Base-by-base conservation (phyloP, 1,140 invertebrate species). In the Drosophila santomea region DNA sequence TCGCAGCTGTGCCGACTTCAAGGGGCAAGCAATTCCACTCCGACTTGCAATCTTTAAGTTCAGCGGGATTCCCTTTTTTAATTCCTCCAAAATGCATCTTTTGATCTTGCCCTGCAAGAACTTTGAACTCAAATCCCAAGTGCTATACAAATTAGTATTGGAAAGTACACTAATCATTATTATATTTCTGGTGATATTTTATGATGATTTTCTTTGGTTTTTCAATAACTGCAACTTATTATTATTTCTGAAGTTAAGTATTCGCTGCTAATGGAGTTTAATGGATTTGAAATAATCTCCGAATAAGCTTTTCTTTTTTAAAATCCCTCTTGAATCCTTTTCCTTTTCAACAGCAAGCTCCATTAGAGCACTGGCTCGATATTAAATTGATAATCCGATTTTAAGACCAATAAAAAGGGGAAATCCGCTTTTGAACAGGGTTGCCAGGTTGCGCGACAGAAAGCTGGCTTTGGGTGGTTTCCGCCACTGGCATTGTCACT, bases 401-500 rank as follows among this genome's bases (percentile, higher is more conserved):
- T 45, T 17, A 39, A 15, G 55, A 59, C 43, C 43, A 47, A 59
- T 59, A 47, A 59, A 59, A 35, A 45, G 28, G 17, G 56, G 17
- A 36, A 35, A 35, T 28, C 43, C 28, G 28, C 25, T 28, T 28
- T 23, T 3, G 36, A 20, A 2, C 23, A 28, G 47, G 47, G 47
- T 51, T 51, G 28, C 28, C 48, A 11, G 48, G 48, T 17, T 17
- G 17, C 17, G n/a, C 3, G 15, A 15, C 8, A 20, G 43, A 45
- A 59, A 35, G 28, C 38, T 35, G 59, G 11, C 25, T 62, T 52
- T 47, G 55, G 39, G 17, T 41, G 35, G 20, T 47, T 28, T 54
- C 66, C 57, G 28, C 32, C 52, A 23, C 58, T 60, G 58, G 20
- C 20, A 20, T 64, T 78, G 71, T 60, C 50, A 74, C 54, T 77